Conservation (phyloP, 2,113 vertebrate genomes). For the Sciurus niger region DNA sequence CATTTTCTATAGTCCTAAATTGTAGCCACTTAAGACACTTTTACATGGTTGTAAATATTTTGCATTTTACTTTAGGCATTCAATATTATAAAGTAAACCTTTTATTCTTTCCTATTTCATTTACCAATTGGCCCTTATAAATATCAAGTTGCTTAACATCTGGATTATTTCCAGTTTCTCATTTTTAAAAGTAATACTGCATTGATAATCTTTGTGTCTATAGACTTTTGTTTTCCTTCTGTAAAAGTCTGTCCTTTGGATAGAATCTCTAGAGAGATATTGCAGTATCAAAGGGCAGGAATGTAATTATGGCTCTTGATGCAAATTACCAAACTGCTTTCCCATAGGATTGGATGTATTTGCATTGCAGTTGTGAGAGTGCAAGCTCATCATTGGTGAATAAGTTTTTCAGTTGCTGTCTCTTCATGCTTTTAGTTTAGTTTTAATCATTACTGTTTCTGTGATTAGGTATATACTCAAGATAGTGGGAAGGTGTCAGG, state of each 20-base stretch:
- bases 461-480: slow-evolving; percentile 15
- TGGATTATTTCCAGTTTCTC: slow-evolving; percentile 62
- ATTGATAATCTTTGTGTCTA: neutral
- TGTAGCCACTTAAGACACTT: slow-evolving; percentile 47
- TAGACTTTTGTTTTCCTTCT: slow-evolving; percentile 58
- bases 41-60: slow-evolving; percentile 16
- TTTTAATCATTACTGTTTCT: slow-evolving; percentile 17
- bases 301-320: slow-evolving; percentile 57
- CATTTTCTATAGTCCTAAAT: slow-evolving; percentile 48
- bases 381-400: slow-evolving; percentile 12
- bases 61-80: slow-evolving; percentile 63
- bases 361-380: slow-evolving; percentile 16
- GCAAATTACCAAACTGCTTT: slow-evolving; percentile 61
- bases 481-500: neutral
- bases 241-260: slow-evolving; percentile 33
- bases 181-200: slow-evolving; percentile 55
- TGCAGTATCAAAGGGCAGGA: slow-evolving; percentile 58
- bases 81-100: slow-evolving; percentile 34
- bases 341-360: slow-evolving; percentile 26
- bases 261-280: slow-evolving; percentile 39
- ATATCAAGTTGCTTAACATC: slow-evolving; percentile 40
- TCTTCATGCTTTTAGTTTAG: slow-evolving; percentile 43
- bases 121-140: neutral
- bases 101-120: slow-evolving; percentile 38
- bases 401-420: slow-evolving; percentile 10